A percentile compares a stretch with the other conserved stretches of the same genome.
Evolutionary conservation across 2,113 vertebrate genomes (phyloP).

Genomic region (Butorides virescens): DNA sequence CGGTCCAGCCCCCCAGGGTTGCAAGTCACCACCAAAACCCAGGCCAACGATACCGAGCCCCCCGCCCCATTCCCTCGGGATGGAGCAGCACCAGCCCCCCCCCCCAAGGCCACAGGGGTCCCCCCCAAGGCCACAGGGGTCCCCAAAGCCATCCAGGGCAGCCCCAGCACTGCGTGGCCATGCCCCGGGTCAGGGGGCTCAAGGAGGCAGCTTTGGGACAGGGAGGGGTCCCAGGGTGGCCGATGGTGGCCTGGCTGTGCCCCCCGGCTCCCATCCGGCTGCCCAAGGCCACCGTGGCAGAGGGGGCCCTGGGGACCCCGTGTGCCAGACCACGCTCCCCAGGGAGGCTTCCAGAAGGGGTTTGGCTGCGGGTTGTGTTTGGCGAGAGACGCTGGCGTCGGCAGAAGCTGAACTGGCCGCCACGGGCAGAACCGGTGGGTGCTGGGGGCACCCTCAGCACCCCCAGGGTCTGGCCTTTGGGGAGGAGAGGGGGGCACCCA

Average conservation of each 20-base stretch:
- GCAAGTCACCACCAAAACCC: background rate
- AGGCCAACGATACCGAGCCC: background rate
- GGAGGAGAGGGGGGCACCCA: too few relatives aligned
- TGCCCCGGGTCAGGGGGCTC: background rate
- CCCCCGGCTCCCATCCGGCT: background rate
- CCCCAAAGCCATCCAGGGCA: background rate
- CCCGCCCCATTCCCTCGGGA: background rate
- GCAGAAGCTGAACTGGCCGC: background rate
- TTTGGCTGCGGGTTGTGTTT: background rate
- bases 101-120: background rate
- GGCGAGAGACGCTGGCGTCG: background rate
- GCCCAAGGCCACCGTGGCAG: background rate
- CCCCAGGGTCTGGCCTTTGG: too few relatives aligned
- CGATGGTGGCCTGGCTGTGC: fast-evolving
- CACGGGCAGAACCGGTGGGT: background rate
- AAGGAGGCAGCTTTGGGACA: background rate
- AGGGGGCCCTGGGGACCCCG: fast-evolving
- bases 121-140: background rate
- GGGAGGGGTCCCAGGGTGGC: background rate
- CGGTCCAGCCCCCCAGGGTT: fast-evolving
- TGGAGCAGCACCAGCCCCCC: background rate
- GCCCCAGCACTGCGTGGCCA: fast-evolving
- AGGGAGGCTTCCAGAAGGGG: background rate
- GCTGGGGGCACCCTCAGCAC: background rate
- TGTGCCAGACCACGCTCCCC: background rate